Evolutionary conservation across 2,113 vertebrate genomes (phyloP).

Genomic region (Callipepla squamata): DNA sequence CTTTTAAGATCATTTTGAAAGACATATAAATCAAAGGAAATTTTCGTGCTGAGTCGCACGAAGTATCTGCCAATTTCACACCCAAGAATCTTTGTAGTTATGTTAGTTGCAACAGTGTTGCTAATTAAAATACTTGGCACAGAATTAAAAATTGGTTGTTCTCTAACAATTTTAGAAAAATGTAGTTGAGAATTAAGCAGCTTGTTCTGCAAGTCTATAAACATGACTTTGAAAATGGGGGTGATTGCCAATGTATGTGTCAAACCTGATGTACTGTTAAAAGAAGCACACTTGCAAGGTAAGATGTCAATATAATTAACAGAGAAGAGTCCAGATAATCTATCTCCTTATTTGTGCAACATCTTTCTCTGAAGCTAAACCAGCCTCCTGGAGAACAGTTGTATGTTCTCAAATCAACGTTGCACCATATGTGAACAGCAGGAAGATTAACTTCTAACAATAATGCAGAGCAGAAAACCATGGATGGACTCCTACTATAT

Average conservation of each 20-base stretch:
- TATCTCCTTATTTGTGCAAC: not conserved
- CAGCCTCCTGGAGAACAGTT: not conserved
- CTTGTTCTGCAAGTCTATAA: not conserved
- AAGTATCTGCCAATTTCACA: not conserved
- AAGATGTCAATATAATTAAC: slow-evolving; percentile 8
- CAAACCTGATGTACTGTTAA: not conserved
- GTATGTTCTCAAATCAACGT: not conserved
- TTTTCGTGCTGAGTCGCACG: not conserved
- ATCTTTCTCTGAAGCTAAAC: not conserved
- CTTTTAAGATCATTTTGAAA: not conserved
- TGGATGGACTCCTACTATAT: not conserved
- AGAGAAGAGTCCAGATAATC: not conserved
- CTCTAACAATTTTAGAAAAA: not conserved
- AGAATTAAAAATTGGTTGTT: not conserved
- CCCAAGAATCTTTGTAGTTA: not conserved
- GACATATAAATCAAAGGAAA: not conserved
- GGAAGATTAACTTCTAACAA: not conserved
- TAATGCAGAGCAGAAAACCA: not conserved
- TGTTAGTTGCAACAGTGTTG: not conserved
- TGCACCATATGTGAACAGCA: not conserved
- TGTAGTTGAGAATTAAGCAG: not conserved
- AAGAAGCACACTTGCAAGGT: not conserved
- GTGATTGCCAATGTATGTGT: not conserved
- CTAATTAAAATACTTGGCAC: not conserved
- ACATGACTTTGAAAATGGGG: not conserved